These are phyloP conservation scores for Zaprionus inermis DNA, from an alignment of 1,140 invertebrate species.

Conservation along the genomic window DNA sequence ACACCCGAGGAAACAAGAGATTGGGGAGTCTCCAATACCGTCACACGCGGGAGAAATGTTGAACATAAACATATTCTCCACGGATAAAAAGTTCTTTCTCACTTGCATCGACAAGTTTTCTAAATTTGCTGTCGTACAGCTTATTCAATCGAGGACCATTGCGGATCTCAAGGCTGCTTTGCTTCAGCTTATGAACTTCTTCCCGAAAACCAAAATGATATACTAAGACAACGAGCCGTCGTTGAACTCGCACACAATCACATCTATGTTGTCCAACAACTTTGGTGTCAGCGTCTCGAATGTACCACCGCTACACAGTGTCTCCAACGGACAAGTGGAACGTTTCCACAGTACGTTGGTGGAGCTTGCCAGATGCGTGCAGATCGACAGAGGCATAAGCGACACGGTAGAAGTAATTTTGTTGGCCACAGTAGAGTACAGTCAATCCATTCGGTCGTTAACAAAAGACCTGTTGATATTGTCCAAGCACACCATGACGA, in stretches of 20 bases:
- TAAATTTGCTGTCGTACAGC: slow-evolving; percentile 3
- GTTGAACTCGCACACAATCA: slow-evolving; percentile 2
- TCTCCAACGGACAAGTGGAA: slow-evolving; percentile 1
- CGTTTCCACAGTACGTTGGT: slow-evolving; percentile 1
- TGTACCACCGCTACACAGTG: slow-evolving; percentile 3
- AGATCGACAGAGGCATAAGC: neutral
- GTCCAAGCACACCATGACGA: slow-evolving; percentile 3
- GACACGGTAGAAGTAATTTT: slow-evolving; percentile 5
- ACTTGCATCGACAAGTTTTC: no score
- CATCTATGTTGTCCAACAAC: neutral
- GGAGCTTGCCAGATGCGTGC: neutral
- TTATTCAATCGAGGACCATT: neutral
- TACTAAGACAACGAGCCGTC: slow-evolving; percentile 10
- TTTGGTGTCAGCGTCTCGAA: slow-evolving; percentile 8
- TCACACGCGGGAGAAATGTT: no score
- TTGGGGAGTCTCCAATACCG: no score
- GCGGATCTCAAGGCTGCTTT: neutral
- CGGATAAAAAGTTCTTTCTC: no score
- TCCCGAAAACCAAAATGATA: neutral
- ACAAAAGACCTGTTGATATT: slow-evolving; percentile 1
- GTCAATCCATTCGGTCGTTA: slow-evolving; percentile 2
- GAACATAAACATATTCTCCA: no score
- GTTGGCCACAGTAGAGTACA: neutral
- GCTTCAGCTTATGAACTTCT: slow-evolving; percentile 15
- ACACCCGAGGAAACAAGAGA: no score